Conservation (phyloP, 2,888 invertebrate genomes). For the Octonoba sinensis region DNA sequence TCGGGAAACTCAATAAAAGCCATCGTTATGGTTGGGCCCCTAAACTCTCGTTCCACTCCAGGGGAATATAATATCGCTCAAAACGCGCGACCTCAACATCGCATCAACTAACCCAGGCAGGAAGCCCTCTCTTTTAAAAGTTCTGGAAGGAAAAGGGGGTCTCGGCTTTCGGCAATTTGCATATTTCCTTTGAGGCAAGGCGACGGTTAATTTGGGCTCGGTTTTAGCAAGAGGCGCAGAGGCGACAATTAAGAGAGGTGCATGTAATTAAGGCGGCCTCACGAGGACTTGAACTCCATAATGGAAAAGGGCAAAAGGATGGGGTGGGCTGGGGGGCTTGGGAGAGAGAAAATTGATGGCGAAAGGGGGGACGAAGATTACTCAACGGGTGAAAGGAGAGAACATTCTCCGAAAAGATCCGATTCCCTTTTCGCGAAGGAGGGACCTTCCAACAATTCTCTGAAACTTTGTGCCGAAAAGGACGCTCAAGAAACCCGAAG, state of each 20-base stretch:
- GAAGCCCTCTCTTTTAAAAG: slow-evolving; percentile 33
- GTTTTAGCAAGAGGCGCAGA: slow-evolving; percentile 35
- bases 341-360: slow-evolving; percentile 28
- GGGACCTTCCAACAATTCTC: slow-evolving; percentile 22
- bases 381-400: slow-evolving; percentile 58
- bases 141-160: slow-evolving; percentile 19
- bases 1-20: slow-evolving; percentile 12
- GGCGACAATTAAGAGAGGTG: slow-evolving; percentile 57
- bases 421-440: slow-evolving; percentile 51
- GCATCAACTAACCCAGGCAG: slow-evolving; percentile 42
- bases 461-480: not conserved
- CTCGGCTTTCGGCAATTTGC: slow-evolving; percentile 61
- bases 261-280: slow-evolving; percentile 56
- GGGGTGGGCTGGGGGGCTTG: slow-evolving; percentile 4
- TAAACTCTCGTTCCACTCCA: slow-evolving; percentile 37
- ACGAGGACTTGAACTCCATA: slow-evolving; percentile 16
- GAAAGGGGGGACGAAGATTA: slow-evolving; percentile 47
- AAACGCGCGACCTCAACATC: slow-evolving; percentile 52
- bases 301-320: slow-evolving; percentile 41
- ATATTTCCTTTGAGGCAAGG: slow-evolving; percentile 57
- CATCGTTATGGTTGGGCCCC: not conserved
- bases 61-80: slow-evolving; percentile 9
- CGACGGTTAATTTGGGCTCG: slow-evolving; percentile 57
- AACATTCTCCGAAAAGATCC: slow-evolving; percentile 39
- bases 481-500: no score